Evolutionary conservation across 1,140 invertebrate species (phyloP).

Genomic region (Drosophila suzukii): DNA sequence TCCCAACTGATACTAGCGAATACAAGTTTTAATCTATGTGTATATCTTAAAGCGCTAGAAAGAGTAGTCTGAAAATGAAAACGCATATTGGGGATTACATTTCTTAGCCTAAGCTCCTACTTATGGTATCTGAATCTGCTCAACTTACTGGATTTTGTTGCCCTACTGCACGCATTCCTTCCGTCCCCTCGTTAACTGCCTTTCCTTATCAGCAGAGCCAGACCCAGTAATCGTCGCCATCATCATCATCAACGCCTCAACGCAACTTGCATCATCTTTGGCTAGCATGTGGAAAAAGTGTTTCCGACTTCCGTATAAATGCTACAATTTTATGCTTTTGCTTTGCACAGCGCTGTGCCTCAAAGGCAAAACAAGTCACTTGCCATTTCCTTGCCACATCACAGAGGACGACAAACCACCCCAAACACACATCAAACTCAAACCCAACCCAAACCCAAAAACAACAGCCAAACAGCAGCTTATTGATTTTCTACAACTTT

Average conservation of each 20-base stretch:
- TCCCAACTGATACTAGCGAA: no score
- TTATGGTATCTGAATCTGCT: background rate
- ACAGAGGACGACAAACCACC: constrained; percentile 23
- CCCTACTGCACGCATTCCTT: background rate
- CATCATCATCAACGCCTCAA: constrained; percentile 19
- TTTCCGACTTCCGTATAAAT: constrained; percentile 68
- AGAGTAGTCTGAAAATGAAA: background rate
- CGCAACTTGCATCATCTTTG: constrained; percentile 47
- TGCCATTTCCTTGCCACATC: constrained; percentile 24
- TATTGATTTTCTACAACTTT: constrained; percentile 50
- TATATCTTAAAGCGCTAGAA: background rate
- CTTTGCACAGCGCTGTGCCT: constrained; percentile 6
- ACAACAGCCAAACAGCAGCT: constrained; percentile 11
- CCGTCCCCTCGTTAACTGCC: background rate
- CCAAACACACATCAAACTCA: constrained; percentile 7
- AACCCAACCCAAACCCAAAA: constrained; percentile 10
- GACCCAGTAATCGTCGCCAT: constrained; percentile 10
- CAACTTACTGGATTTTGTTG: background rate
- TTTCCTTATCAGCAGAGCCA: constrained; percentile 2
- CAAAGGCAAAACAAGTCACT: constrained; percentile 45
- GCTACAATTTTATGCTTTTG: constrained; percentile 36
- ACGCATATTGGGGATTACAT: background rate
- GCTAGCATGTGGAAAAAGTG: constrained; percentile 48
- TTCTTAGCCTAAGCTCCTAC: background rate
- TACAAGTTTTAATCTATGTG: background rate